Conservation (phyloP, 2,888 invertebrate genomes). For the Lycocerus yunnanus region DNA sequence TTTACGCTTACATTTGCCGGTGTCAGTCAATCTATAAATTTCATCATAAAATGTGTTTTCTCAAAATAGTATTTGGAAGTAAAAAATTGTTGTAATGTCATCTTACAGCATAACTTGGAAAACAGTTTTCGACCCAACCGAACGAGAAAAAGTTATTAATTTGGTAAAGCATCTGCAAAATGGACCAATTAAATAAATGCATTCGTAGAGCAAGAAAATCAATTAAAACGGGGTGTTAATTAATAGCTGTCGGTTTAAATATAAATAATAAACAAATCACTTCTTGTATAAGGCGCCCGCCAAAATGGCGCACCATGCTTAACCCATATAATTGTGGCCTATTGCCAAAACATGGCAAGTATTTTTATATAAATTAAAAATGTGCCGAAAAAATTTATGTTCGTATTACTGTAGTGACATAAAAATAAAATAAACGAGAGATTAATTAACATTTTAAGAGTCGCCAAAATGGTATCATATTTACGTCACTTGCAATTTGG, state of each 20-base stretch:
- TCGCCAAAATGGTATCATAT: conserved; percentile 7
- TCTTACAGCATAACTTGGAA: neutral
- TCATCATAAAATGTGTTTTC: neutral
- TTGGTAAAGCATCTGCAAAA: neutral
- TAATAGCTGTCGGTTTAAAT: neutral
- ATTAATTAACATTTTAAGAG: conserved; percentile 21
- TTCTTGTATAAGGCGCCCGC: conserved; percentile 14
- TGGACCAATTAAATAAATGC: neutral
- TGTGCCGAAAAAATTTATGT: conserved; percentile 25
- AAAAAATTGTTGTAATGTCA: neutral
- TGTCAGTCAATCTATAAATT: neutral
- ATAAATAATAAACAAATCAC: conserved; percentile 1
- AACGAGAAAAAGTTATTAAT: neutral
- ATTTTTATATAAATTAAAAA: conserved; percentile 28
- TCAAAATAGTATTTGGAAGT: neutral
- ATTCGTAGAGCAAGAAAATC: neutral
- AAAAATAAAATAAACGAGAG: conserved; percentile 20
- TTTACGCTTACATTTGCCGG: neutral
- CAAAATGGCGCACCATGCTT: conserved; percentile 20
- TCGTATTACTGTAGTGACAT: conserved; percentile 18
- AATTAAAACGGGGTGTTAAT: neutral
- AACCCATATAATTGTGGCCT: conserved; percentile 25
- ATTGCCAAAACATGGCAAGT: conserved; percentile 15
- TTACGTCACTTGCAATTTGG: conserved; percentile 10
- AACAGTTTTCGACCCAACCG: neutral